Percentiles rank a stretch among this genome's conserved stretches.
Evolutionary conservation across 1,140 invertebrate genomes (phyloP).

Genomic region (Lordiphosa mommai): DNA sequence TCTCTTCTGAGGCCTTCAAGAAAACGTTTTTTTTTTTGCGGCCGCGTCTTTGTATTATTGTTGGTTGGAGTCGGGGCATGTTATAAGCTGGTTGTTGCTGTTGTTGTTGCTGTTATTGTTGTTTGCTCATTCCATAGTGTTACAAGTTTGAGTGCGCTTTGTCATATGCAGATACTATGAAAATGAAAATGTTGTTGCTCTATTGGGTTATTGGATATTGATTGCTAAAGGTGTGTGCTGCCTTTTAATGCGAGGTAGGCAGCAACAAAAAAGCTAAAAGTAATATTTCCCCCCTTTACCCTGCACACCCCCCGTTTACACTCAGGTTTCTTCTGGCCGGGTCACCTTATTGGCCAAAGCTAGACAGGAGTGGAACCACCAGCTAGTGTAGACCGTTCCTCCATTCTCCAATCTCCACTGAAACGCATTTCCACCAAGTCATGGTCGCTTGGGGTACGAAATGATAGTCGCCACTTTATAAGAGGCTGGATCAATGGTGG

Average conservation of each 20-base stretch:
- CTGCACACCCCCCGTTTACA: not conserved
- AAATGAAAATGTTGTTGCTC: constrained; percentile 71
- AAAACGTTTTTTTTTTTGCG: constrained; percentile 58
- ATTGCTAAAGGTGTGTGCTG: constrained; percentile 57
- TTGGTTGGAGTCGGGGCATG: constrained; percentile 34
- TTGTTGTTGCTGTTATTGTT: constrained; percentile 27
- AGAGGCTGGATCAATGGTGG: constrained; percentile 66
- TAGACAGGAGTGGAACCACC: constrained; percentile 73
- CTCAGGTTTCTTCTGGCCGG: not conserved
- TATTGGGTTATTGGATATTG: constrained; percentile 77
- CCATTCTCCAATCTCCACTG: constrained; percentile 18
- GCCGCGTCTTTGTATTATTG: constrained; percentile 72
- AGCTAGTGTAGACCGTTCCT: constrained; percentile 36
- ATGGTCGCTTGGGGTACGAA: constrained; percentile 43
- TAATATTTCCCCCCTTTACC: constrained; percentile 64
- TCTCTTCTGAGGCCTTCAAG: constrained; percentile 71
- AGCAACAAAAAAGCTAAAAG: constrained; percentile 64
- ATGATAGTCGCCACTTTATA: constrained; percentile 75
- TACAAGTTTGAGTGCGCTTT: constrained; percentile 72
- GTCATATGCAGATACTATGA: constrained; percentile 44
- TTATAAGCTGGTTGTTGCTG: constrained; percentile 22
- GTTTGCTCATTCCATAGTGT: constrained; percentile 47
- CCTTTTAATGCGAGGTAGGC: constrained; percentile 68
- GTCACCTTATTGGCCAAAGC: constrained; percentile 60
- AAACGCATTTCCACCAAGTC: constrained; percentile 69